These are phyloP conservation scores for Hycleus cichorii DNA, from an alignment of 1,140 invertebrate species.

Conservation along the genomic window DNA sequence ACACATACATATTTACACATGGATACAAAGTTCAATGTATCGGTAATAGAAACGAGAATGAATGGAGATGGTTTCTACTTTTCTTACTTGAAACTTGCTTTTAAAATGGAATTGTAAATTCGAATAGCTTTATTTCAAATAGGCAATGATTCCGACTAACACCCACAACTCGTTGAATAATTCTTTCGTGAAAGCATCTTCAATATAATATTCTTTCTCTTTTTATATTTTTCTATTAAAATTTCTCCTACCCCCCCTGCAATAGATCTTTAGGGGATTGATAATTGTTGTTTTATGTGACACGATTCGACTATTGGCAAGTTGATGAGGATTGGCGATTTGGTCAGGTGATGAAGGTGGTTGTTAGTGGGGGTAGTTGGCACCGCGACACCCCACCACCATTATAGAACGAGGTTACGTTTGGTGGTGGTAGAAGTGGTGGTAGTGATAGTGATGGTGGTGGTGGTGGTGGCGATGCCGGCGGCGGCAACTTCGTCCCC, in stretches of 20 bases:
- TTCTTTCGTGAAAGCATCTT: neutral
- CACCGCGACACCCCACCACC: conserved; percentile 7
- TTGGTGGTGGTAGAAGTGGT: neutral
- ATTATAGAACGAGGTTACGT: conserved; percentile 9
- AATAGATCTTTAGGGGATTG: conserved; percentile 5
- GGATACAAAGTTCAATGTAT: neutral
- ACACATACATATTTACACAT: neutral
- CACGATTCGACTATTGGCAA: neutral
- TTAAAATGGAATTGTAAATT: conserved; percentile 4
- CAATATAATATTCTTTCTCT: conserved; percentile 10
- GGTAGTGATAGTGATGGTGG: too few species aligned
- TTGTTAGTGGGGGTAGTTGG: neutral
- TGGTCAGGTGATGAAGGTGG: neutral
- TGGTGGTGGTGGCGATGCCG: neutral
- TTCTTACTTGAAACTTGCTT: conserved; percentile 1
- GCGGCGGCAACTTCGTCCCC: conserved; percentile 14
- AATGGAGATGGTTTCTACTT: conserved; percentile 25
- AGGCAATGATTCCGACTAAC: neutral
- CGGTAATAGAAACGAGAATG: conserved; percentile 32
- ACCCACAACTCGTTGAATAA: neutral
- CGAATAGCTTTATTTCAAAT: neutral
- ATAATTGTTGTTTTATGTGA: too few species aligned
- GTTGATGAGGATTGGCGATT: neutral
- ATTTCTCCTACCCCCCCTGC: neutral
- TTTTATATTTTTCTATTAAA: neutral